These are phyloP conservation scores for Eupithecia insigniata DNA, from an alignment of 2,888 invertebrate species.

Conservation along the genomic window DNA sequence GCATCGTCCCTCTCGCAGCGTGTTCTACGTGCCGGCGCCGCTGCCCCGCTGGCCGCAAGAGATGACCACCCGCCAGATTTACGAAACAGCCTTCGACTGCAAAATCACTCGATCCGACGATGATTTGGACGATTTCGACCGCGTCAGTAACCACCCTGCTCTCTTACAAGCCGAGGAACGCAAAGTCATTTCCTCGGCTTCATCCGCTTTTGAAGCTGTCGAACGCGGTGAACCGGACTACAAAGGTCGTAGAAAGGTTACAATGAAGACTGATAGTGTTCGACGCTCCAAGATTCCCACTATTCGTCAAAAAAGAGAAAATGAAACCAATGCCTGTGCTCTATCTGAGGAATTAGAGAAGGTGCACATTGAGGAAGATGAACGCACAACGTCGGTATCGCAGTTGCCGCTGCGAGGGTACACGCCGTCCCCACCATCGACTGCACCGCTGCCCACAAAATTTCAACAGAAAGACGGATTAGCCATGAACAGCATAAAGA, in stretches of 20 bases:
- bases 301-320: slow-evolving; percentile 81
- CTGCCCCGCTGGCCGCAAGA: slow-evolving; percentile 86
- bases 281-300: slow-evolving; percentile 86
- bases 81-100: slow-evolving; percentile 95
- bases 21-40: slow-evolving; percentile 88
- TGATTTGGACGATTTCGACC: slow-evolving; percentile 91
- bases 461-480: slow-evolving; percentile 89
- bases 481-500: slow-evolving; percentile 90
- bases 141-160: slow-evolving; percentile 91
- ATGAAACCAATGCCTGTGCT: slow-evolving; percentile 70
- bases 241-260: slow-evolving; percentile 84
- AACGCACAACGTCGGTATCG: slow-evolving; percentile 82
- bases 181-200: slow-evolving; percentile 78
- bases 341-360: slow-evolving; percentile 85
- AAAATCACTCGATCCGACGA: slow-evolving; percentile 92
- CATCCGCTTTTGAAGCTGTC: slow-evolving; percentile 80
- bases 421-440: slow-evolving; percentile 93
- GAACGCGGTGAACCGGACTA: slow-evolving; percentile 79
- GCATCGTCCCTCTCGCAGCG: slow-evolving; percentile 86
- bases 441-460: slow-evolving; percentile 92
- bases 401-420: slow-evolving; percentile 88
- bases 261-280: slow-evolving; percentile 82
- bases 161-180: slow-evolving; percentile 84
- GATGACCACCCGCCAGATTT: slow-evolving; percentile 89
- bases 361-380: slow-evolving; percentile 85